Conservation (phyloP, 2,797 vertebrate species). For the Staurois parvus region DNA sequence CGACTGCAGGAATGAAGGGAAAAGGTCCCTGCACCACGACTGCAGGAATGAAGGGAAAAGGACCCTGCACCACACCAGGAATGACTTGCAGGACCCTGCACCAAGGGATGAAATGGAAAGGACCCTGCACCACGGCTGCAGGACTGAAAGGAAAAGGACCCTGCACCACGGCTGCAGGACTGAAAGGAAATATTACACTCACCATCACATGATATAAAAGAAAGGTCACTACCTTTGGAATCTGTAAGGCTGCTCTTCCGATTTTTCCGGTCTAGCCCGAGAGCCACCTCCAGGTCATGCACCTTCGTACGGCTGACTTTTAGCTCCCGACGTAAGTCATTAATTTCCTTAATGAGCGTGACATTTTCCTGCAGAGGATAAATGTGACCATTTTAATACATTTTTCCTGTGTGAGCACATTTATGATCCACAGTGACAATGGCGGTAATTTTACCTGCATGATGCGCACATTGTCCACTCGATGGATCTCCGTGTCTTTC, state of each 20-base stretch:
- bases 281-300: slow-evolving; percentile 72
- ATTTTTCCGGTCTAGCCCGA: slow-evolving; percentile 70
- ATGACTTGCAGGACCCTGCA: no score
- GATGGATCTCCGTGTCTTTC: slow-evolving; percentile 81
- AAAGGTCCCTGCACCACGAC: no score
- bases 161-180: no score
- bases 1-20: no score
- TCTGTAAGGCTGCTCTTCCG: slow-evolving; percentile 60
- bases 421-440: neutral
- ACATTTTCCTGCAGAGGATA: slow-evolving; percentile 84
- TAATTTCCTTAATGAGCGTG: slow-evolving; percentile 86
- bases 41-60: no score
- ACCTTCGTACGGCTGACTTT: slow-evolving; percentile 72
- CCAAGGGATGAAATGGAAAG: no score
- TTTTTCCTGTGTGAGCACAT: neutral
- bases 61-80: no score
- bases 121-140: no score
- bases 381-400: neutral
- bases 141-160: no score
- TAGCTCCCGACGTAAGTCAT: slow-evolving; percentile 84
- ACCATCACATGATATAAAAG: neutral
- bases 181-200: no score
- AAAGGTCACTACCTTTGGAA: slow-evolving; percentile 64
- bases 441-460: slow-evolving; percentile 64
- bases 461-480: slow-evolving; percentile 78